Base-by-base conservation (phyloP, 1,140 invertebrate species). In the Neodiprion virginianus region DNA sequence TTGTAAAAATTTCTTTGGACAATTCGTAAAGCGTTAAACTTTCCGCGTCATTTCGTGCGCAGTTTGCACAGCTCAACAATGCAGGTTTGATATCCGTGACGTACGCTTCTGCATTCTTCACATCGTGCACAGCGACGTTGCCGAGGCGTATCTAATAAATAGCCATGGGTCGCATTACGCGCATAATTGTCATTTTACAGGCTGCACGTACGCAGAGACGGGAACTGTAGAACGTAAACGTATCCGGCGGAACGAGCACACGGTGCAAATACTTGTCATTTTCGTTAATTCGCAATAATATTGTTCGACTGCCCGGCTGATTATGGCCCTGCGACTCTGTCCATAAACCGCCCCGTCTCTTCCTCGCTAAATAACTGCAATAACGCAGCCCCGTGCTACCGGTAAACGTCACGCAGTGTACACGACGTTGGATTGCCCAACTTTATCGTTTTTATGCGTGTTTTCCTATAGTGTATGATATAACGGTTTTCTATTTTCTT, bases 81-180 rank as follows among this genome's bases (percentile, higher is more conserved):
- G 17, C 61, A 61, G 53, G n/a, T 11, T 61, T n/a, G 53, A 65
- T 65, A 65, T 65, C 12, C 61, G 28, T 40, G 28, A 40, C 28
- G 28, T 40, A 40, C 28, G 5, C 28, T 40, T 40, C 5, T 40
- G 28, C 28, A 40, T 40, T 40, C 28, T 40, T 40, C 28, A 40
- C 28, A 40, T 40, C 28, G 53, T 61, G 53, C n/a, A 61, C 0
- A 0, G 53, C 14, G 48, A 28, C 61, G 69, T 72, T 75, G 48
- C 28, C 65, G 17, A 75, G 72, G 76, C 76, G 78, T 61, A 76
- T 76, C 78, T 79, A 79, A 78, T 79, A 76, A 79, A 79, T 73
- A 70, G 47, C 71, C 69, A 70, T 53, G 28, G 67, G 73, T 75
- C 67, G 72, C 72, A 76, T 73, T 76, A 61, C 53, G n/a, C 53